Evolutionary conservation across 2,888 invertebrate genomes (phyloP), one percentile per base, ranked within the genome.

Genomic region (Scaeva pyrastri): DNA sequence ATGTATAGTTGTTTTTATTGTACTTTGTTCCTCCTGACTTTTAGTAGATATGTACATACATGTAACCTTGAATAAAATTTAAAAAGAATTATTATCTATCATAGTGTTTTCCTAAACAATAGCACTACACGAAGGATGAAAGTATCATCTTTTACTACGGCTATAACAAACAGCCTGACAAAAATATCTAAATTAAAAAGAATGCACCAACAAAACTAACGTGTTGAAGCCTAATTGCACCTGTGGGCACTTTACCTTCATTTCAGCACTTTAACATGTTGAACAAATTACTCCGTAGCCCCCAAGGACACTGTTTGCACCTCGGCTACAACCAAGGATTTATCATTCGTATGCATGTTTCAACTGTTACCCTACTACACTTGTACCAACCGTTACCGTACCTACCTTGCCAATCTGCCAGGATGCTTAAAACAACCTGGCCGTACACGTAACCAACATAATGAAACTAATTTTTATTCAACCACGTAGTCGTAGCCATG

Each of bases 171-270:
- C 19, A 58, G 19, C 19, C 19, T 58, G 58, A 39, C 58, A 58
- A 73, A 60, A 73, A 73, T 62, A 76, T 60, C 60, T 60, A 41
- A 70, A 60, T 70, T 70, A 70, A 77, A 77, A 70, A 60, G 60
- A 60, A 60, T 77, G 60, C 52, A 74, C 36, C 52, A 74, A 77
- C 62, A 77, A 60, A 68, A 62, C 21, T 66, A 68, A 73, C 68
- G 74, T 80, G 70, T 74, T 74, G 70, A 73, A 60, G 62, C 43
- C 70, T 80, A 74, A 80, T 80, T 80, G 80, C 74, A 80, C 80
- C 80, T 80, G 68, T 70, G 74, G 80, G 80, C 74, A 74, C 80
- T 74, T 80, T 80, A 74, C 80, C 80, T 80, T 80, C 80, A 70
- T 80, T 74, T 62, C 70, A 74, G 39, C 39, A 74, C 62, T 80